A percentile compares a stretch with the other conserved stretches of the same genome.
phyloP scores from a whole-genome alignment of 2,888 invertebrate species.

The Dilophus febrilis region DNA sequence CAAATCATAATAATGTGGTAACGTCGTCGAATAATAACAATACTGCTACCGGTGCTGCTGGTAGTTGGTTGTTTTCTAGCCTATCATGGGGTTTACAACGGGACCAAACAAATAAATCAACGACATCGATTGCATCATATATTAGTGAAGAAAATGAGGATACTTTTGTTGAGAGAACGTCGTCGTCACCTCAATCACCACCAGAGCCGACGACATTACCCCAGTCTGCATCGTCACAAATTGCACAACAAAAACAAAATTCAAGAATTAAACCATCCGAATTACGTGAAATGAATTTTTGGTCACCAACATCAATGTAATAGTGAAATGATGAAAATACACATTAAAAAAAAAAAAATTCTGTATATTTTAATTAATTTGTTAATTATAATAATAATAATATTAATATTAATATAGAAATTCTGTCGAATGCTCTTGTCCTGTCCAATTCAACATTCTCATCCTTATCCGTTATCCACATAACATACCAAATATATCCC shows the following conservation, averaged over 20 bases:
- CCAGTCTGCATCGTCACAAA: constrained; percentile 25
- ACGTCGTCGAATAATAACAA: not conserved
- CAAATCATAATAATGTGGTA: constrained; percentile 25
- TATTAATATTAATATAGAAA: too few relatives aligned
- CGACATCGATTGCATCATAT: constrained; percentile 27
- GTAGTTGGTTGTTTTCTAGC: constrained; percentile 48
- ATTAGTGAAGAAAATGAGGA: constrained; percentile 38
- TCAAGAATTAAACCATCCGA: constrained; percentile 49
- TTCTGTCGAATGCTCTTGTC: too few relatives aligned
- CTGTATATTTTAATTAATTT: too few relatives aligned
- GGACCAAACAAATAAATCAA: constrained; percentile 36
- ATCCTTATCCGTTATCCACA: too few relatives aligned
- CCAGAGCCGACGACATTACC: constrained; percentile 19
- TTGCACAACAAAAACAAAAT: constrained; percentile 16
- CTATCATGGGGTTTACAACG: constrained; percentile 47
- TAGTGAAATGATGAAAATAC: too few relatives aligned
- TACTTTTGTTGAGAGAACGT: constrained; percentile 11
- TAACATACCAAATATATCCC: too few relatives aligned
- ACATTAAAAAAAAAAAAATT: too few relatives aligned
- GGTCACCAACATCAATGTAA: constrained; percentile 73
- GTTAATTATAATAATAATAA: too few relatives aligned
- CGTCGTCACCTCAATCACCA: constrained; percentile 31
- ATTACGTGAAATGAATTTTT: constrained; percentile 67
- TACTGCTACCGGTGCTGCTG: not conserved
- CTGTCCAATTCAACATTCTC: too few relatives aligned